A percentile compares a stretch with the other conserved stretches of the same genome.
Conservation (phyloP, 2,797 vertebrate genomes). For the Squalus acanthias region DNA sequence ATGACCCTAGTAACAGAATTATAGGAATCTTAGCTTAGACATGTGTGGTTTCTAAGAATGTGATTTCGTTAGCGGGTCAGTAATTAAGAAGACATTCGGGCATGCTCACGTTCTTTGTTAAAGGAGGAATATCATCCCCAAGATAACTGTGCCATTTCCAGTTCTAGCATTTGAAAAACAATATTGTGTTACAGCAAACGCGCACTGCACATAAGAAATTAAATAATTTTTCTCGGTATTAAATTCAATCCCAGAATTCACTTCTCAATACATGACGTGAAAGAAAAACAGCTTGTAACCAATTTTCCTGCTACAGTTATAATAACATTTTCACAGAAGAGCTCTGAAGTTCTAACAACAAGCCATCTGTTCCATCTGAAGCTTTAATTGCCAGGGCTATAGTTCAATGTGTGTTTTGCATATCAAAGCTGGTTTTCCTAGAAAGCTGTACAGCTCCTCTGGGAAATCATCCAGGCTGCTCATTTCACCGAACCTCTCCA, state of each 20-base stretch:
- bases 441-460: slow-evolving; percentile 22
- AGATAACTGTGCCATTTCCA: not conserved
- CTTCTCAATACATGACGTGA: not conserved
- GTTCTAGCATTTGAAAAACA: not conserved
- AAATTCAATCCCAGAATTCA: not conserved
- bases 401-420: slow-evolving; percentile 28
- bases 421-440: slow-evolving; percentile 36
- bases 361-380: slow-evolving; percentile 32
- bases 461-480: slow-evolving; percentile 28
- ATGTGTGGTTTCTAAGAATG: not conserved
- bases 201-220: not conserved
- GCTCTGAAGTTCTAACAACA: slow-evolving; percentile 11
- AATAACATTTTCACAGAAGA: slow-evolving; percentile 22
- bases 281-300: not conserved
- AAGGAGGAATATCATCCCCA: not conserved
- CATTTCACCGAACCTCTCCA: slow-evolving; percentile 24
- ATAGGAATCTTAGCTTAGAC: not conserved
- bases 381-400: slow-evolving; percentile 35
- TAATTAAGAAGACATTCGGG: not conserved
- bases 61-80: not conserved
- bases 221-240: not conserved
- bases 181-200: not conserved
- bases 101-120: not conserved
- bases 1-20: not conserved
- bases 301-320: slow-evolving; percentile 19